Base-by-base conservation (phyloP, 1,140 invertebrate genomes). In the Trichonephila clavipes region DNA sequence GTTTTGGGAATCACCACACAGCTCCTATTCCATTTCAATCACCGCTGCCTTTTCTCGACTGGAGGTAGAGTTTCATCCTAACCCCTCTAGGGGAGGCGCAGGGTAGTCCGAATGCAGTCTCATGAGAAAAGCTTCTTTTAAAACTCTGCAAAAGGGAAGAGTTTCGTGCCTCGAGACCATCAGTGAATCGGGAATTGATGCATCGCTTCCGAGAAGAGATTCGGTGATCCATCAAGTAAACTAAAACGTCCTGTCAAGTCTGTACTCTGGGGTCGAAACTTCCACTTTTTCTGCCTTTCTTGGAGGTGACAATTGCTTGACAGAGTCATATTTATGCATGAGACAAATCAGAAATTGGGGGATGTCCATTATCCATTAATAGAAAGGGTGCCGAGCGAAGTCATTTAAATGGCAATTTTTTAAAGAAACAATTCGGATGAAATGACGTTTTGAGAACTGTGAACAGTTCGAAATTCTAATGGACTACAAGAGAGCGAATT, bases 241-340 rank as follows among this genome's bases (percentile, higher is more conserved):
- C 91, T 92, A 92, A 92, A 92, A 86, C 83, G 66, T 87, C 51
- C 91, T 87, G 91, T 92, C 91, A 92, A 40, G 19, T 40, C n/a
- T 77, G 59, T 58, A 87, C 81, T 87, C 77, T 87, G 2, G 21
- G 18, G 90, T 8, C 40, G 58, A 34, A 44, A 24, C 81, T n/a
- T 44, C 10, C 64, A n/a, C 28, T 77, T 87, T 87, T 58, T 16
- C 58, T 19, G 18, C 87, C 8, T 82, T 85, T 44, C 62, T 34
- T 40, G 40, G 28, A 66, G 34, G 77, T 92, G 90, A 92, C 91
- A 92, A 87, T 72, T 44, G 40, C 28, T 18, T 83, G 28, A 44
- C 44, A 21, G 83, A 87, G 82, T 72, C 91, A 92, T 87, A 72
- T 87, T 87, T 92, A 92, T 92, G 82, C 28, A 92, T 92, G 82